A percentile compares a stretch with the other conserved stretches of the same genome.
These are phyloP conservation scores for Sandelia bainsii DNA, from an alignment of 2,797 vertebrate genomes.

Conservation along the genomic window DNA sequence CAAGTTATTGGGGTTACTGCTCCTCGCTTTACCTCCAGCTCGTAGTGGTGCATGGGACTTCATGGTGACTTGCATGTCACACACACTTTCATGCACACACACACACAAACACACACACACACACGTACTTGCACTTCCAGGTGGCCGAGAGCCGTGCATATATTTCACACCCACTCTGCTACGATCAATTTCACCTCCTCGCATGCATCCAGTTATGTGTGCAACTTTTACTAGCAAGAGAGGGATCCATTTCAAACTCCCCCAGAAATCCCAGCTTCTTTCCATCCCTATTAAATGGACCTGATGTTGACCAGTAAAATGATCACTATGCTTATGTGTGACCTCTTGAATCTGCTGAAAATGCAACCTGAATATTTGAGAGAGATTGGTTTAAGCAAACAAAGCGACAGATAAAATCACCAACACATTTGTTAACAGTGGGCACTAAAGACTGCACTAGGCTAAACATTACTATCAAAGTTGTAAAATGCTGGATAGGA, in stretches of 20 bases:
- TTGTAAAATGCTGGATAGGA: not conserved
- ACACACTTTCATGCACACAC: constrained; percentile 20
- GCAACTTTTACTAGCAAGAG: constrained; percentile 76
- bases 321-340: constrained; percentile 51
- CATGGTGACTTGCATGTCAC: constrained; percentile 49
- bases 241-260: constrained; percentile 72
- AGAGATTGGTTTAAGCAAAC: not conserved
- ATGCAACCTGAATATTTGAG: not conserved
- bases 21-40: constrained; percentile 55
- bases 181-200: constrained; percentile 74
- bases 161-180: constrained; percentile 75
- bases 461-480: not conserved
- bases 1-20: constrained; percentile 67
- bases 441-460: not conserved
- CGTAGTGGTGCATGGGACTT: constrained; percentile 24
- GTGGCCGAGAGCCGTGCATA: constrained; percentile 58
- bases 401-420: not conserved
- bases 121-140: constrained; percentile 50
- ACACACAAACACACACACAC: constrained; percentile 24
- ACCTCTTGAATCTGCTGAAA: constrained; percentile 36
- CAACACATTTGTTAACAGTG: not conserved
- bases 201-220: constrained; percentile 73
- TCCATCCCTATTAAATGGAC: constrained; percentile 61
- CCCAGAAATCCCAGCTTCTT: constrained; percentile 66
- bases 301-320: constrained; percentile 70